Base-by-base conservation (phyloP, 2,888 invertebrate species). In the Globia sparganii region DNA sequence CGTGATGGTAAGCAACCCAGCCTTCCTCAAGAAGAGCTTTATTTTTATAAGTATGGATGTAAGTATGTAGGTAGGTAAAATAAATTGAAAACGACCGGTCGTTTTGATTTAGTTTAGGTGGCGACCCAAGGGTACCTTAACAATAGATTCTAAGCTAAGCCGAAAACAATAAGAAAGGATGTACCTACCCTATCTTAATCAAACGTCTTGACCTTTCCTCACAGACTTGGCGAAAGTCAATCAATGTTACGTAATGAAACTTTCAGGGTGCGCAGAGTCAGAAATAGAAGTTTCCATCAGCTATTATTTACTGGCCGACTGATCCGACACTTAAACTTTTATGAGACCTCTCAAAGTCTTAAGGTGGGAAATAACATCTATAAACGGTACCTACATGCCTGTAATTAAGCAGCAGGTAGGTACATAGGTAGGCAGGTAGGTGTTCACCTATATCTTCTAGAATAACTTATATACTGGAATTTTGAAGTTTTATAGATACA, bases 151-250 rank as follows among this genome's bases (percentile, higher is more conserved):
- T n/a, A 21, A 58, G 25, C 25, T 25, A 11, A 25, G 15, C 61
- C 75, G 37, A 75, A 70, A 80, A 75, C 61, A 80, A 70, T 80
- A 66, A 70, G 49, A 72, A 61, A 61, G 11, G 31, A 61, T 46
- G 31, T 61, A 13, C 1, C 34, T 28, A 18, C 31, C 53, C 43
- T 64, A 64, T 64, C 56, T 62, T 58, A 58, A 70, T 80, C 61
- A 70, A 75, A 56, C 31, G 37, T 56, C 46, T 56, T 31, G 61
- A 65, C 53, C 56, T 75, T 61, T 59, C 25, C n/a, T 58, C 56
- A 64, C 58, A 68, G 49, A 78, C 15, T 34, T 49, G 46, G n/a
- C 28, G 25, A 49, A 40, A 68, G 66, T 6, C 67, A 28, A 25
- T 46, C 56, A 61, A 21, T 40, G 56, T 73, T 68, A 68, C 34